Evolutionary conservation across 2,888 invertebrate species (phyloP).

Genomic region (Sesamia inferens): DNA sequence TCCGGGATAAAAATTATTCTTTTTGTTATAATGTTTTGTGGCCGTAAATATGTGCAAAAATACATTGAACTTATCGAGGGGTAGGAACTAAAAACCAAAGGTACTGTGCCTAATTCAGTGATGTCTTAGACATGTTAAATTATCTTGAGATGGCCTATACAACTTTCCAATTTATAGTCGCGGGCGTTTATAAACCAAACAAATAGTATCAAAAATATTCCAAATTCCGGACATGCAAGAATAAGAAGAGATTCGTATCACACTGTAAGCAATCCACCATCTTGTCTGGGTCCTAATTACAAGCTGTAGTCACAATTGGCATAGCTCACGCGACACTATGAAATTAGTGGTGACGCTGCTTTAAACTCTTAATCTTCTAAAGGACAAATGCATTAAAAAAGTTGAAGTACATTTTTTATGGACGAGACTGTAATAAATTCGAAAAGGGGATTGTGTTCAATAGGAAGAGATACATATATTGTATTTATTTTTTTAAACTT

Average conservation of each 20-base stretch:
- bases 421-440: neutral
- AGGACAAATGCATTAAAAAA: slow-evolving; percentile 21
- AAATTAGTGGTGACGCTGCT: neutral
- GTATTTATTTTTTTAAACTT: no score
- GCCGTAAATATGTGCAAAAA: no score
- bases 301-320: slow-evolving; percentile 36
- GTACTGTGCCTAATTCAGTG: neutral
- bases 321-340: slow-evolving; percentile 41
- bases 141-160: neutral
- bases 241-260: slow-evolving; percentile 2
- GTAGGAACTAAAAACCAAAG: neutral
- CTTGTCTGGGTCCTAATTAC: slow-evolving; percentile 41
- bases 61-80: no score
- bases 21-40: no score
- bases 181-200: neutral
- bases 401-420: neutral
- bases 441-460: neutral
- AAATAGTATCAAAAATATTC: neutral
- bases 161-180: no score
- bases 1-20: neutral
- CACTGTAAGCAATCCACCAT: neutral
- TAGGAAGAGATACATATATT: no score
- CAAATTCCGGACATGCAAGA: neutral
- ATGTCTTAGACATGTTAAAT: neutral
- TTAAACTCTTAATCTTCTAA: neutral